Percentiles rank a stretch among this genome's conserved stretches.
Conservation (phyloP, 2,113 vertebrate genomes). For the Paramisgurnus dabryanus region DNA sequence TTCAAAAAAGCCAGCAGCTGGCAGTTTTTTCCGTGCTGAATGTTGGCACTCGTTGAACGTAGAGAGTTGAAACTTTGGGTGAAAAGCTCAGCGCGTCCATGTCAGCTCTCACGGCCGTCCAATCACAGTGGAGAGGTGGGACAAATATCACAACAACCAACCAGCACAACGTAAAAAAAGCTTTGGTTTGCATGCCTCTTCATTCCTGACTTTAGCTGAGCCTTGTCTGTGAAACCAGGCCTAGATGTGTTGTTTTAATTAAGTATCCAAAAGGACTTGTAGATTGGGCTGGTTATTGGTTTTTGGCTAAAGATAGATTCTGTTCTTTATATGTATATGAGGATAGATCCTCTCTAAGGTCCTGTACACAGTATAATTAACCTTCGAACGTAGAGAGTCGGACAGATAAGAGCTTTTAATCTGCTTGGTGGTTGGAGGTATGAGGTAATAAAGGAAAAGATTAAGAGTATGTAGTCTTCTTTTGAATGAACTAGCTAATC, state of each 20-base stretch:
- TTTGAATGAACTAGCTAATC: constrained; percentile 1
- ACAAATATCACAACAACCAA: too few relatives aligned
- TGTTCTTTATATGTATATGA: neutral
- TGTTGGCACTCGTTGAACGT: too few relatives aligned
- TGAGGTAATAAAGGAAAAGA: constrained; percentile 16
- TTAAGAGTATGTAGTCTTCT: neutral
- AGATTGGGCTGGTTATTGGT: constrained; percentile 6
- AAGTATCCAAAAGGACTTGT: neutral
- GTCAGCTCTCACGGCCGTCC: too few relatives aligned
- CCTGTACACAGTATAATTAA: constrained; percentile 44
- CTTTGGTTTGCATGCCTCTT: too few relatives aligned
- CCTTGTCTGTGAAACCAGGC: too few relatives aligned
- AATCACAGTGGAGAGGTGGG: too few relatives aligned
- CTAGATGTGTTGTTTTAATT: neutral
- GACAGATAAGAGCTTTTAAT: constrained; percentile 43
- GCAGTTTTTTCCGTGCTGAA: too few relatives aligned
- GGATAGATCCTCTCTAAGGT: constrained; percentile 31
- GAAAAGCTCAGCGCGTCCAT: too few relatives aligned
- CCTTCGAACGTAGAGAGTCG: constrained; percentile 26
- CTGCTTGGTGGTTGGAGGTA: neutral
- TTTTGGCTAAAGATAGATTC: neutral
- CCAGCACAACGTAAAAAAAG: too few relatives aligned
- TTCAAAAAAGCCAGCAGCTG: too few relatives aligned
- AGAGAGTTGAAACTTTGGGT: too few relatives aligned
- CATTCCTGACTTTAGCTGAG: too few relatives aligned